Evolutionary conservation across 2,888 invertebrate species (phyloP), one percentile per base, ranked within the genome.

Genomic region (Steinernema carpocapsae): DNA sequence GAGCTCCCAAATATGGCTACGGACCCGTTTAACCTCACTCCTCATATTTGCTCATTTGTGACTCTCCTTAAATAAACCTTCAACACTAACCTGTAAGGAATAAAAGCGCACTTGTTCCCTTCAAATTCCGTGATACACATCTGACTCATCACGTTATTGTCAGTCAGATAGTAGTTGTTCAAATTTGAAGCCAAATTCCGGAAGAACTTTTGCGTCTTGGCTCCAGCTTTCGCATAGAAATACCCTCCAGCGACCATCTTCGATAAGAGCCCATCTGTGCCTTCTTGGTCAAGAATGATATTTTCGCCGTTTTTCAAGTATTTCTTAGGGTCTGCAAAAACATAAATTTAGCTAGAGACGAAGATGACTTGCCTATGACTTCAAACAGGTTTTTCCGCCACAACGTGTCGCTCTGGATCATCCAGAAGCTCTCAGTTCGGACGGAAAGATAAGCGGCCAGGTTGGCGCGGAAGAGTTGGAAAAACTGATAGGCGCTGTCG

Each of bases 221-320:
- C 72, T 26, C 77, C 77, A 10, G 83, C 77, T 46, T 79, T 71
- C 1, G 83, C 82, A 70, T 81, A 82, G 73, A 83, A 85, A 73
- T 84, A 83, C 4, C 86, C 86, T 29, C 85, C 86, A 43, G 85
- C 86, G 71, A 83, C 82, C 85, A 85, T 85, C 29, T 81, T 75
- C 2, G 79, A 73, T 32, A 82, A 76, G 24, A 85, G 76, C 10
- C 80, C 79, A 32, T 74, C 71, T 29, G 78, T 78, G 17, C 85
- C 86, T 75, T 86, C 86, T 24, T 77, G 76, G 70, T 86, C 86
- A 37, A 84, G 84, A 19, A 84, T 42, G 10, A 84, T n/a, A 37
- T 81, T 74, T 1, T 70, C 24, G 12, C 17, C 46, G 37, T 77
- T 48, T 37, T 12, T 24, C 22, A 45, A 51, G 22, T 24, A 26